Percentiles rank a stretch among this genome's conserved stretches.
Conservation (phyloP, 2,888 invertebrate genomes). For the Caenorhabditis angaria region DNA sequence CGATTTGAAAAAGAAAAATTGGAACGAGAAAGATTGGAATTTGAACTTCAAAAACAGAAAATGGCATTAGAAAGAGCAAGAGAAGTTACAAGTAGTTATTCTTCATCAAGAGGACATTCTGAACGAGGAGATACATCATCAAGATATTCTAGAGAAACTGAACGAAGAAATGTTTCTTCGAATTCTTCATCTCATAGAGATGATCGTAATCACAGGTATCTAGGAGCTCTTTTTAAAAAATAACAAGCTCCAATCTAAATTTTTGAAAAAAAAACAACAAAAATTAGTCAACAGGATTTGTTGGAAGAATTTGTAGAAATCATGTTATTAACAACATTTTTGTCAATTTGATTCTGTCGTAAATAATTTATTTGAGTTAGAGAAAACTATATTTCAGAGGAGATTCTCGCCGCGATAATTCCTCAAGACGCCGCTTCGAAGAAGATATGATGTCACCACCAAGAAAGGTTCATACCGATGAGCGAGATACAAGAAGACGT, state of each 20-base stretch:
- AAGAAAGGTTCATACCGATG: not conserved
- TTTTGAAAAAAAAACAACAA: too few relatives aligned
- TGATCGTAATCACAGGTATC: not conserved
- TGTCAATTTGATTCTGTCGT: too few relatives aligned
- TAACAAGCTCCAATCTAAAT: too few relatives aligned
- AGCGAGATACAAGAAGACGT: not conserved
- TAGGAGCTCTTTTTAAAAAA: too few relatives aligned
- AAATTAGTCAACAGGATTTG: too few relatives aligned
- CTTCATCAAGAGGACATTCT: not conserved
- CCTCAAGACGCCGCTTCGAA: not conserved
- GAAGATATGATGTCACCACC: not conserved
- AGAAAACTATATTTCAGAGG: too few relatives aligned
- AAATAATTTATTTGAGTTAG: too few relatives aligned
- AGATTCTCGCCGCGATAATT: not conserved
- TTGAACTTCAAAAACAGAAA: slow-evolving; percentile 74
- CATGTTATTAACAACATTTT: too few relatives aligned
- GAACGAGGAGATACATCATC: not conserved
- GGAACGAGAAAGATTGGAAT: slow-evolving; percentile 72
- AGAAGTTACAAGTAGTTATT: not conserved
- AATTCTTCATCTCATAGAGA: slow-evolving; percentile 7
- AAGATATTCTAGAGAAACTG: not conserved
- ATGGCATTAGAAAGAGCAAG: slow-evolving; percentile 18
- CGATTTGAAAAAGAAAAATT: too few relatives aligned
- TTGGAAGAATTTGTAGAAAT: not conserved
- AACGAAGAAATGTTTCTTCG: not conserved